These are phyloP conservation scores for Sympetrum striolatum DNA, from an alignment of 2,888 invertebrate species.

Conservation along the genomic window DNA sequence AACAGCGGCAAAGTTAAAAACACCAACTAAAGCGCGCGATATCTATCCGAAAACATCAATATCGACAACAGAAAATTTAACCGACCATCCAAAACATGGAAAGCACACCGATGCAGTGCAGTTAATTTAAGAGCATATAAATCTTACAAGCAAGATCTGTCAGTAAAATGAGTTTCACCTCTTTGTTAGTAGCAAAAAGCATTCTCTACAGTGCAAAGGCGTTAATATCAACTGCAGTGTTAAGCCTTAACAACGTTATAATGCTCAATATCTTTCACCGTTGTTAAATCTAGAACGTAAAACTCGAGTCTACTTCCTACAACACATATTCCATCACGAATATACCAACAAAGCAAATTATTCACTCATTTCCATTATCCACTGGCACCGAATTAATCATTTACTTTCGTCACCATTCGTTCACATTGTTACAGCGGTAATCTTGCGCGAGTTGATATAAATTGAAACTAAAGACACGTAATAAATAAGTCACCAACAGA, in stretches of 20 bases:
- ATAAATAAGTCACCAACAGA: slow-evolving; percentile 35
- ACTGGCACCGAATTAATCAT: neutral
- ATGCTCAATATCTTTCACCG: neutral
- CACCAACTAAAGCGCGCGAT: neutral
- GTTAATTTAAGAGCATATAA: slow-evolving; percentile 18
- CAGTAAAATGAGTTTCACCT: neutral
- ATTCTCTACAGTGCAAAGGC: slow-evolving; percentile 33
- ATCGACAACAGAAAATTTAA: neutral
- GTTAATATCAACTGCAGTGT: slow-evolving; percentile 15
- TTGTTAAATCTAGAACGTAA: neutral
- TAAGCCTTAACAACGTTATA: slow-evolving; percentile 18
- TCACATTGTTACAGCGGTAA: neutral
- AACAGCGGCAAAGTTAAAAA: neutral
- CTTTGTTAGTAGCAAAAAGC: slow-evolving; percentile 15
- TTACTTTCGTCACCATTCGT: neutral
- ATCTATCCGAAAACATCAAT: neutral
- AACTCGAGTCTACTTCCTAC: slow-evolving; percentile 21
- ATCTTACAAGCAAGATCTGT: slow-evolving; percentile 3
- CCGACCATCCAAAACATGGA: neutral
- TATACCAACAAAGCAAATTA: slow-evolving; percentile 6
- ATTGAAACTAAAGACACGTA: slow-evolving; percentile 19
- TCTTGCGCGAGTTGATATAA: neutral
- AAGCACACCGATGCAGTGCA: slow-evolving; percentile 37
- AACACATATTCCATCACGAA: neutral
- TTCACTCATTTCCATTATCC: neutral